Evolutionary conservation across 2,113 vertebrate species (phyloP), one percentile per base, ranked within the genome.

Genomic region (Phoenicopterus ruber): DNA sequence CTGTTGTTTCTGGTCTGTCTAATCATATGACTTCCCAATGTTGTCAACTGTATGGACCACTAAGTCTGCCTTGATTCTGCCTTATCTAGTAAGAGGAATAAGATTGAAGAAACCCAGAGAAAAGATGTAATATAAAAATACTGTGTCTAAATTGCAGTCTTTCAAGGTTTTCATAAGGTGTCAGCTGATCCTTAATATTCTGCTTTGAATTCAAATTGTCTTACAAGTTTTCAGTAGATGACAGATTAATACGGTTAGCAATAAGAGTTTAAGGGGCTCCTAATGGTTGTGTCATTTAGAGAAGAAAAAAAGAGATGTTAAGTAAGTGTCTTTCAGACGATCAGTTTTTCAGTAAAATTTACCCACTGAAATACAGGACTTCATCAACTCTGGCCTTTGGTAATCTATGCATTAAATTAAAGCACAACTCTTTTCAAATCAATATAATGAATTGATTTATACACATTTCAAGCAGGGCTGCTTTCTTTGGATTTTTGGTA

Each of bases 331-430:
- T 92, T 82, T 94, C 40, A 76, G 77, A 89, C 88, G 66, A 93
- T 94, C 18, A 16, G 18, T 46, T 91, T 94, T 97, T 86, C 52
- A 83, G 31, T 52, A 88, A 38, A 95, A 76, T 16, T 63, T 86
- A 91, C 32, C 42, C 54, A 82, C 54, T 79, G 71, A 89, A 97
- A 96, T 59, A 83, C 2, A 88, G 50, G 82, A 90, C 61, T 95
- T 96, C 93, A 91, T 96, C 78, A 94, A 44, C 59, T 96, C 92
- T 96, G 58, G 55, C 70, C 86, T 90, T 77, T 86, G 71, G 69
- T 96, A 96, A 95, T 96, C 88, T 96, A 42, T 93, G 52, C 91
- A 93, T 97, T 95, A 98, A 96, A 96, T 97, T 96, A 95, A 63
- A 96, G 79, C 59, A 95, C 77, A 87, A 18, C 25, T 97, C 66